Evolutionary conservation across 2,888 invertebrate species (phyloP).

Genomic region (Idaea straminata): DNA sequence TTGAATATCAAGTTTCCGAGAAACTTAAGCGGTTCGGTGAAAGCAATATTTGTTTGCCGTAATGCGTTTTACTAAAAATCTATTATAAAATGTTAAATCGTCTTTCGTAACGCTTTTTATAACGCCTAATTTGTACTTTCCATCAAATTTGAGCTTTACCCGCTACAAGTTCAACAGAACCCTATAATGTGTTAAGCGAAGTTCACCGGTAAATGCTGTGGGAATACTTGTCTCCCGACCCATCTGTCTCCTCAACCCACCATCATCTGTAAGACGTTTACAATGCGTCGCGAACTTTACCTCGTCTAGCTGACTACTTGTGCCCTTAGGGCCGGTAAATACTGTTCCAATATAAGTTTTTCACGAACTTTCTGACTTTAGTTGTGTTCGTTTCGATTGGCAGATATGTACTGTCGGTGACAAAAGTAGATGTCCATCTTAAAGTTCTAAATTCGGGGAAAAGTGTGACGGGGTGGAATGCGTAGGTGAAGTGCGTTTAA

Average conservation of each 20-base stretch:
- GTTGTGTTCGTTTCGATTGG: not conserved
- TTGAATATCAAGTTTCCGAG: too few species aligned
- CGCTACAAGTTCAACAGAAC: slow-evolving; percentile 13
- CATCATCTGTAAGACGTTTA: slow-evolving; percentile 36
- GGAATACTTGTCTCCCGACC: slow-evolving; percentile 35
- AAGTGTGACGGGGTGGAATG: too few species aligned
- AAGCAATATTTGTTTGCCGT: too few species aligned
- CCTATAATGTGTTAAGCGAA: slow-evolving; percentile 40
- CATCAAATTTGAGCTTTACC: too few species aligned
- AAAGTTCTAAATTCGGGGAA: too few species aligned
- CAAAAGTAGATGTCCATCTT: too few species aligned
- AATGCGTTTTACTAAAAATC: too few species aligned
- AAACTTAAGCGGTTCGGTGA: too few species aligned
- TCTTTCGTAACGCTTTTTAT: not conserved
- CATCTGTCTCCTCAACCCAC: slow-evolving; percentile 22
- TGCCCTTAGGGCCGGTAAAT: not conserved
- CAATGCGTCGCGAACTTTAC: slow-evolving; percentile 11
- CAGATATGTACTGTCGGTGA: too few species aligned
- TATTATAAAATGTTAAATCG: too few species aligned
- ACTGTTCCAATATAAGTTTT: not conserved
- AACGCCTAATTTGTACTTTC: too few species aligned
- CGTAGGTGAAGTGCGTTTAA: too few species aligned
- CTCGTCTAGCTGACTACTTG: not conserved
- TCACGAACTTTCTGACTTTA: not conserved
- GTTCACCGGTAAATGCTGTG: slow-evolving; percentile 47